Conservation (phyloP, 1,140 invertebrate species). For the Cherax destructor region DNA sequence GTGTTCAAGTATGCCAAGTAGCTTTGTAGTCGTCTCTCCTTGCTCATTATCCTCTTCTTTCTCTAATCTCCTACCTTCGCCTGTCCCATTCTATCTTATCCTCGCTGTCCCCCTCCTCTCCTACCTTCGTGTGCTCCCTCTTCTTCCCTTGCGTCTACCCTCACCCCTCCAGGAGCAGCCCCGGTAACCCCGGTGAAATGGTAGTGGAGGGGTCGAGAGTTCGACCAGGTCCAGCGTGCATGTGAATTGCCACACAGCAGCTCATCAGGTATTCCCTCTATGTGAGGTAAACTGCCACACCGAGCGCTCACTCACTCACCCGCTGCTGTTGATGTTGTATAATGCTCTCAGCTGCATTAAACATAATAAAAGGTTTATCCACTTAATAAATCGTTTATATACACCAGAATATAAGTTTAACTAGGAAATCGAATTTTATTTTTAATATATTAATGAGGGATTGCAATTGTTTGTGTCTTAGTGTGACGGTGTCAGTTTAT, state of each 20-base stretch:
- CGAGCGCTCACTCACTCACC: background rate
- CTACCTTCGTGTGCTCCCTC: background rate
- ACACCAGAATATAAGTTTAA: background rate
- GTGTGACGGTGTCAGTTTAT: background rate
- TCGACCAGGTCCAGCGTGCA: background rate
- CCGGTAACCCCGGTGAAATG: background rate
- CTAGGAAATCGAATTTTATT: background rate
- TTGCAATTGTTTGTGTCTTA: too few relatives aligned
- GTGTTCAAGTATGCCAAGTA: constrained; percentile 43
- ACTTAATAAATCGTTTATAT: background rate
- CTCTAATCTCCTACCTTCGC: too few relatives aligned
- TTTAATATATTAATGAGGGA: too few relatives aligned
- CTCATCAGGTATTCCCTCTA: constrained; percentile 2
- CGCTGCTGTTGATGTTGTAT: background rate
- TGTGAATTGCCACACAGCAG: constrained; percentile 27
- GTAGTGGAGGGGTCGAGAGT: background rate
- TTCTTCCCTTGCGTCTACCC: background rate
- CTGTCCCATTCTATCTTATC: too few relatives aligned
- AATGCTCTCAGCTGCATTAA: background rate
- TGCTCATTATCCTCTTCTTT: too few relatives aligned
- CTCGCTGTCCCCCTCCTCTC: too few relatives aligned
- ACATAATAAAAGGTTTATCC: background rate
- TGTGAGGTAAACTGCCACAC: background rate
- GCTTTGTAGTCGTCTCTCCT: background rate
- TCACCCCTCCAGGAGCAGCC: background rate